Conservation (phyloP, 2,888 invertebrate genomes). For the Andrena chrysosceles region DNA sequence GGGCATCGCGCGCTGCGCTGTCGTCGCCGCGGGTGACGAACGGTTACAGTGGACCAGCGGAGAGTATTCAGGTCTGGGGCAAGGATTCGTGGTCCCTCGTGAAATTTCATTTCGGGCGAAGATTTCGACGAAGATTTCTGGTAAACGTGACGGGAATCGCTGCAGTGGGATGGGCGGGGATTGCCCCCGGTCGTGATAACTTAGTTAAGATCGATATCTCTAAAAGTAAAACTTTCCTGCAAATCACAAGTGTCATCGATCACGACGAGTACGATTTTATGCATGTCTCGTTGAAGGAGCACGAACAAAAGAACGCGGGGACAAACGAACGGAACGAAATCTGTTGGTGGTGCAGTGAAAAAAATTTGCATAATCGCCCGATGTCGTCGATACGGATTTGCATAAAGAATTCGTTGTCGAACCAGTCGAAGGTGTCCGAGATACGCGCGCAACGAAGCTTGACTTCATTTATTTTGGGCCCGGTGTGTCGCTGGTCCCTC, state of each 20-base stretch:
- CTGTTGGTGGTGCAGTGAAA: constrained; percentile 43
- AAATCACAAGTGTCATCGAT: constrained; percentile 9
- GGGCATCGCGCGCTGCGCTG: constrained; percentile 58
- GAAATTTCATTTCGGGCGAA: not conserved
- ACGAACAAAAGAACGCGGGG: constrained; percentile 48
- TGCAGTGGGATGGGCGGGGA: not conserved
- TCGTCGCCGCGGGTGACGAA: constrained; percentile 64
- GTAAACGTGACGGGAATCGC: no score
- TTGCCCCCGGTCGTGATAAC: not conserved
- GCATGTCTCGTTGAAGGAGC: constrained; percentile 29
- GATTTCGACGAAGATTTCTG: not conserved
- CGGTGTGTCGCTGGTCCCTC: constrained; percentile 29
- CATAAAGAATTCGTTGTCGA: constrained; percentile 67
- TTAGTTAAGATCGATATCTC: not conserved
- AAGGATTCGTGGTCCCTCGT: not conserved
- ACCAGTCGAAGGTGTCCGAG: constrained; percentile 53
- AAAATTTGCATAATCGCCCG: constrained; percentile 71
- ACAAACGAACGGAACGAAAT: constrained; percentile 45
- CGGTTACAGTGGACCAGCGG: constrained; percentile 26
- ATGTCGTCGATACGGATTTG: constrained; percentile 67
- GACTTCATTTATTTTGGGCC: constrained; percentile 33
- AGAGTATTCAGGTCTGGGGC: not conserved
- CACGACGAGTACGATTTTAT: constrained; percentile 8
- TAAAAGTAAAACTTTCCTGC: not conserved
- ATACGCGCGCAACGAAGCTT: constrained; percentile 42